Evolutionary conservation across 2,113 vertebrate genomes (phyloP), one percentile per base, ranked within the genome.

Genomic region (Corydoras maculifer): DNA sequence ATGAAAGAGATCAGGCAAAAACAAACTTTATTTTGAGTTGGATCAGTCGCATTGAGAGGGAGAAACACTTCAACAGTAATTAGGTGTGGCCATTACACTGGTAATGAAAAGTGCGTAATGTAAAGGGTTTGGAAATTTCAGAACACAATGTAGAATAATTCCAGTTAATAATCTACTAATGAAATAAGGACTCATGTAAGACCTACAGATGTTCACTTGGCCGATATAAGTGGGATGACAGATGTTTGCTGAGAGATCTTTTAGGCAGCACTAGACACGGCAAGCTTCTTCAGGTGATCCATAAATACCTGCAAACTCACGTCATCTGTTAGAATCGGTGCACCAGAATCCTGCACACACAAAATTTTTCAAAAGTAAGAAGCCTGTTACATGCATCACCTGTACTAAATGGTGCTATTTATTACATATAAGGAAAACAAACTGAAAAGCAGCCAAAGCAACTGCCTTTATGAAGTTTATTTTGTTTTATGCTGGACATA

Each of bases 231-330:
- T 43, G 35, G 35, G 18, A 25, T 43, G 35, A 29, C 32, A 1
- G 51, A 51, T 65, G 15, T 8, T 31, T 57, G 57, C 63, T 53
- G 58, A 2, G 10, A 14, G 7, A 43, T 3, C 9, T 12, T 65
- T 94, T 87, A 98, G 71, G 95, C 94, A 48, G 96, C 94, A 77
- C 96, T 98, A 69, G 96, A 98, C 30, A 98, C 96, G 2, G 95
- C 96, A 0, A 98, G 89, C 81, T 98, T 98, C 91, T 98, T 98
- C 84, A 98, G 88, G 82, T 98, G 96, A 86, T 98, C 96, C 96
- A 98, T 98, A 79, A 98, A 98, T 53, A 98, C 96, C 87, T 98
- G 96, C 78, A 98, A 90, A 76, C 96, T 98, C 82, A 98, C 95
- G 58, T 98, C 95, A 62, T 98, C 96, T 0, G 96, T 98, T 73